Evolutionary conservation across 2,888 invertebrate genomes (phyloP).

Genomic region (Rhagonycha fulva): DNA sequence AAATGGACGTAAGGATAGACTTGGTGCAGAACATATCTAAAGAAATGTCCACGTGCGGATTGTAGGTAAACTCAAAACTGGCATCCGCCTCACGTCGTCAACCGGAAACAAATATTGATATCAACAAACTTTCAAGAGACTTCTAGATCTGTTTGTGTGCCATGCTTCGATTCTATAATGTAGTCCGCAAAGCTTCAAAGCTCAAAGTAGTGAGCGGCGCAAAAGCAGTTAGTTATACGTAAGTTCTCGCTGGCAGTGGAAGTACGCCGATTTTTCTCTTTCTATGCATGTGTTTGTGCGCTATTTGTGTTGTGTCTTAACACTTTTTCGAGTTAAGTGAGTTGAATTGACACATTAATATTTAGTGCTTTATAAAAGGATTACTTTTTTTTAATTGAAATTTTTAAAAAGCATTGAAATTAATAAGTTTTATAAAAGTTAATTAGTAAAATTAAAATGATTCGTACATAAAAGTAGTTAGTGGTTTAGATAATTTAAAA

Average conservation of each 20-base stretch:
- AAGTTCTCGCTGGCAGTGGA: slow-evolving; percentile 36
- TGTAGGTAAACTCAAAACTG: slow-evolving; percentile 43
- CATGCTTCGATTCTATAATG: slow-evolving; percentile 38
- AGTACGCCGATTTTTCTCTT: slow-evolving; percentile 25
- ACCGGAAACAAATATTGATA: slow-evolving; percentile 44
- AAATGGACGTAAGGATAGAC: slow-evolving; percentile 46
- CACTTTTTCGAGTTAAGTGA: neutral
- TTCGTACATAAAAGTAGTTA: neutral
- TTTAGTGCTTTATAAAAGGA: neutral
- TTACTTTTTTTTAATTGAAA: neutral
- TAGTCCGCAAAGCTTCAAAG: slow-evolving; percentile 46
- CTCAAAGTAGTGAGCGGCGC: slow-evolving; percentile 37
- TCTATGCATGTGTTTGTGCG: slow-evolving; percentile 29
- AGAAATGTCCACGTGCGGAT: slow-evolving; percentile 43
- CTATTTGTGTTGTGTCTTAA: slow-evolving; percentile 16
- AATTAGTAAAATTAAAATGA: neutral
- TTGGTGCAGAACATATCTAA: slow-evolving; percentile 33
- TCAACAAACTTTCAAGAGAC: slow-evolving; percentile 35
- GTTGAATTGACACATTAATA: neutral
- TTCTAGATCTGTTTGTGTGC: slow-evolving; percentile 20
- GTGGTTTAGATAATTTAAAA: slow-evolving; percentile 20
- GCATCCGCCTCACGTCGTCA: slow-evolving; percentile 45
- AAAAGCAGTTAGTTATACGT: slow-evolving; percentile 43
- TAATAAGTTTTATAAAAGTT: neutral
- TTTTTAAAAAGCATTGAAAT: neutral